A percentile compares a stretch with the other conserved stretches of the same genome.
phyloP scores from a whole-genome alignment of 2,113 vertebrate species.

The Rhinogobius similis region DNA sequence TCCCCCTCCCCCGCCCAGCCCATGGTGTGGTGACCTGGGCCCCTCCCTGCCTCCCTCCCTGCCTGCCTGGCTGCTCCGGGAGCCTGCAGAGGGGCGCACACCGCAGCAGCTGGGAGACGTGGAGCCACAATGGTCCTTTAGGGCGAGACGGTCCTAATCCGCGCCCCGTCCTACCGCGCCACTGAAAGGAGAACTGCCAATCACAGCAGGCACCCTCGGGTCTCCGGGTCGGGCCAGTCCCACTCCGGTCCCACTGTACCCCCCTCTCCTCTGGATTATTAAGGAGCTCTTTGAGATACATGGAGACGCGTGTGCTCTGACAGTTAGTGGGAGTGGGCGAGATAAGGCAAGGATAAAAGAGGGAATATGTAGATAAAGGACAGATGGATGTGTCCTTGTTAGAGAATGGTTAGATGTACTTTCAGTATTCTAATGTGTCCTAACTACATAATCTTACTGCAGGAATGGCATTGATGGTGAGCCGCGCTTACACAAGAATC shows the following conservation, averaged over 20 bases:
- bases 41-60: slow-evolving; percentile 23
- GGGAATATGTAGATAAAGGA: slow-evolving; percentile 15
- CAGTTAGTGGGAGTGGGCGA: slow-evolving; percentile 18
- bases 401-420: neutral
- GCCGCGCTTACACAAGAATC: neutral
- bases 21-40: neutral
- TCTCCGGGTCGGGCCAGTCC: slow-evolving; percentile 64
- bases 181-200: slow-evolving; percentile 74
- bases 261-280: slow-evolving; percentile 56
- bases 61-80: slow-evolving; percentile 25
- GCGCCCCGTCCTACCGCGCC: slow-evolving; percentile 66
- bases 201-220: slow-evolving; percentile 69
- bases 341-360: neutral
- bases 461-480: neutral
- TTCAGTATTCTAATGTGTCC: slow-evolving; percentile 3
- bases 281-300: slow-evolving; percentile 55
- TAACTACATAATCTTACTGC: slow-evolving; percentile 3
- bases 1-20: slow-evolving; percentile 23
- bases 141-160: slow-evolving; percentile 71
- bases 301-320: slow-evolving; percentile 34
- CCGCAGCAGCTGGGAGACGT: slow-evolving; percentile 75
- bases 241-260: slow-evolving; percentile 74
- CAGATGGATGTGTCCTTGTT: slow-evolving; percentile 14
- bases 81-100: slow-evolving; percentile 48
- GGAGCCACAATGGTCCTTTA: slow-evolving; percentile 73